Percentiles rank a stretch among this genome's conserved stretches.
Conservation (phyloP, 2,888 invertebrate species). For the Augiades crinisus region DNA sequence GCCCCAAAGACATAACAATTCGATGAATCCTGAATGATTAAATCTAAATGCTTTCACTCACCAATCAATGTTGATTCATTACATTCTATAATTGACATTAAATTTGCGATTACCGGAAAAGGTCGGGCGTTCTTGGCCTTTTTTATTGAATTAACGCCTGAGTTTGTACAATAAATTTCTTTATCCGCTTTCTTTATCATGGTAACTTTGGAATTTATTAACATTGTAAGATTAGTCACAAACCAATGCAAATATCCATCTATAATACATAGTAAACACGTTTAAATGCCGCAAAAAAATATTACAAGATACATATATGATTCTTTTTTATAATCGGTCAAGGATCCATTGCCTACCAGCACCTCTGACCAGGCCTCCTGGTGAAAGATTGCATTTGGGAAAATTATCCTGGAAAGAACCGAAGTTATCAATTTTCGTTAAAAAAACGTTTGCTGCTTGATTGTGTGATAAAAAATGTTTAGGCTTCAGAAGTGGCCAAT, state of each 20-base stretch:
- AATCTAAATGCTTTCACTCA: constrained; percentile 66
- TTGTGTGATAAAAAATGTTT: too few species aligned
- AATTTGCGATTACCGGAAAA: constrained; percentile 52
- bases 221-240: constrained; percentile 14
- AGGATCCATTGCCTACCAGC: too few species aligned
- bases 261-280: too few species aligned
- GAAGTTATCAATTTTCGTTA: too few species aligned
- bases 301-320: too few species aligned
- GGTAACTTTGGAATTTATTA: constrained; percentile 11
- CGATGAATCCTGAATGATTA: constrained; percentile 55
- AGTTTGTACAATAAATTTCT: constrained; percentile 25
- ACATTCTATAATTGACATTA: constrained; percentile 69
- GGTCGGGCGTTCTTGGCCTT: constrained; percentile 64
- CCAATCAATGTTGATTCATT: constrained; percentile 61
- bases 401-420: too few species aligned
- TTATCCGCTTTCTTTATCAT: constrained; percentile 29
- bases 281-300: too few species aligned
- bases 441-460: too few species aligned
- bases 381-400: too few species aligned
- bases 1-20: constrained; percentile 39
- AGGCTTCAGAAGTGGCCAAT: too few species aligned
- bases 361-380: too few species aligned
- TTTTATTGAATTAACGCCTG: constrained; percentile 52
- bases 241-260: not conserved
- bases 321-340: too few species aligned